Conservation (phyloP, 2,888 invertebrate genomes). For the Tuberolachnus salignus region DNA sequence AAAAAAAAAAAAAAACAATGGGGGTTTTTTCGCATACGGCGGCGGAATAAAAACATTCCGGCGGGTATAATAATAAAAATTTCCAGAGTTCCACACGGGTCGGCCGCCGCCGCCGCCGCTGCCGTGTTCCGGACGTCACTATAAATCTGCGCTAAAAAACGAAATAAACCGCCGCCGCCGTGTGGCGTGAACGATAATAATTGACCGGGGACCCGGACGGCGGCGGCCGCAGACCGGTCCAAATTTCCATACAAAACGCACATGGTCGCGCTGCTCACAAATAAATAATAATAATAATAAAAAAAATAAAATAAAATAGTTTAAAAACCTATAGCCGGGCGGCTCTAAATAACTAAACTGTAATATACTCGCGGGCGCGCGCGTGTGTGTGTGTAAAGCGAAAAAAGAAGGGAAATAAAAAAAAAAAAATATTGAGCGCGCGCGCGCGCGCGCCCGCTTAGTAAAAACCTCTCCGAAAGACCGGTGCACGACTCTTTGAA, state of each 20-base stretch:
- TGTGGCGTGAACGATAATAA: conserved; percentile 26
- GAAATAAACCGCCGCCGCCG: conserved; percentile 5
- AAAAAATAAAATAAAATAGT: not conserved
- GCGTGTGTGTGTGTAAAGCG: not conserved
- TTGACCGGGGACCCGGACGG: not conserved
- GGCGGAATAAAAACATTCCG: conserved; percentile 50
- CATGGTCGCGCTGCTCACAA: not conserved
- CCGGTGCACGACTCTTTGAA: conserved; percentile 49
- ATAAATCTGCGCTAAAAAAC: conserved; percentile 45
- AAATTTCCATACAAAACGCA: conserved; percentile 24
- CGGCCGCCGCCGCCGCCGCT: not conserved
- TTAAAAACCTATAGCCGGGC: not conserved
- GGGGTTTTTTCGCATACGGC: conserved; percentile 27
- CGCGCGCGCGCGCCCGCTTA: too few relatives aligned
- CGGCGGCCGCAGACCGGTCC: conserved; percentile 26
- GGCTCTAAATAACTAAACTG: conserved; percentile 19
- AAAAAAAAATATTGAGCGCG: not conserved
- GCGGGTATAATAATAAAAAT: conserved; percentile 20
- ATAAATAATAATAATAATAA: too few relatives aligned
- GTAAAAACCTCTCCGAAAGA: conserved; percentile 25
- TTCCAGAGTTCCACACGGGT: not conserved
- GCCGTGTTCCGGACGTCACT: conserved; percentile 20
- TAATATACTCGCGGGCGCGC: not conserved
- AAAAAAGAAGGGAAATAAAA: not conserved
- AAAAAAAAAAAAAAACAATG: conserved; percentile 18